A percentile compares a stretch with the other conserved stretches of the same genome.
Evolutionary conservation across 2,113 vertebrate species (phyloP).

Genomic region (Calypte anna): DNA sequence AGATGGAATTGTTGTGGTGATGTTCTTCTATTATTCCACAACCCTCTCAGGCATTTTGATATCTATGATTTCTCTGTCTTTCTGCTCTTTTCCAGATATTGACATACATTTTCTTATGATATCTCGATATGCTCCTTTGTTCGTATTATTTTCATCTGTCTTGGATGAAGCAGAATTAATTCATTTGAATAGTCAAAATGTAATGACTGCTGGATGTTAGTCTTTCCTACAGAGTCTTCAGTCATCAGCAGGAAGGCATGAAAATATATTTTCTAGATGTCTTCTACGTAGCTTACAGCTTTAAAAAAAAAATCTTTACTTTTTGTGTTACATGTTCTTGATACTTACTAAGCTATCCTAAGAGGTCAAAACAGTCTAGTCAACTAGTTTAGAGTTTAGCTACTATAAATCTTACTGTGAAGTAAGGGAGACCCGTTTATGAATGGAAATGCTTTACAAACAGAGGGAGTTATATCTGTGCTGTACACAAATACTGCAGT

Average conservation of each 20-base stretch:
- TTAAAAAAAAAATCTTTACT: background rate
- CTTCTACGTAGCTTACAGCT: background rate
- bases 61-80: background rate
- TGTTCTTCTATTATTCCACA: constrained; percentile 11
- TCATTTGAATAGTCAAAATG: background rate
- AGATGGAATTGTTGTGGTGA: constrained; percentile 17
- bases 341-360: background rate
- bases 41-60: background rate
- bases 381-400: background rate
- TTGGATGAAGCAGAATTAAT: background rate
- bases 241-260: background rate
- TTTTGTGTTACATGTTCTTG: background rate
- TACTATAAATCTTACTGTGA: background rate
- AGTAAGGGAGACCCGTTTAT: background rate
- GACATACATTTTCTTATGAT: background rate
- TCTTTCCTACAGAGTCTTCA: background rate
- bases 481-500: background rate
- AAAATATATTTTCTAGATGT: background rate
- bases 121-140: background rate
- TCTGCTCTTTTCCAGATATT: background rate
- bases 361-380: background rate
- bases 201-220: background rate
- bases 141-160: background rate
- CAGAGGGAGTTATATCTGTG: background rate
- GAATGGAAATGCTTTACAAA: background rate